Evolutionary conservation across 2,888 invertebrate genomes (phyloP), one percentile per base, ranked within the genome.

Genomic region (Agrotis clavis): DNA sequence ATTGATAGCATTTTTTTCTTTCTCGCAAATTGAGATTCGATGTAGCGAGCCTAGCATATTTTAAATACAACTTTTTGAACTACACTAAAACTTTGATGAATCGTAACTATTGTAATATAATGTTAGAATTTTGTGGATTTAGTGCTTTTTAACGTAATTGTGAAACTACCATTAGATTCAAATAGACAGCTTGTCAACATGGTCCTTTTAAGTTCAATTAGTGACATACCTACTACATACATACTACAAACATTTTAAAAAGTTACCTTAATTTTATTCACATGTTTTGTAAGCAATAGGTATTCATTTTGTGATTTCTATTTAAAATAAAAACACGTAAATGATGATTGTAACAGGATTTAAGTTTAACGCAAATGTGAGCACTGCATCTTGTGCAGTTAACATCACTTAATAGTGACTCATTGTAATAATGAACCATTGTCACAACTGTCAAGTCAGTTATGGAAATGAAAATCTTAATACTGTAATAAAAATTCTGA

Each of bases 401-500:
- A 66, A 60, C 67, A 64, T 54, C 35, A 60, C 18, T 77, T 35
- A 66, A 63, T 71, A 68, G 63, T 57, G 25, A 60, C 21, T 30
- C 61, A 63, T 59, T 68, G 48, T 67, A 65, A 56, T 72, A 77
- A 82, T 77, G 80, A 83, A 70, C 81, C 71, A 77, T 66, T 74
- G 79, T 82, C 74, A 81, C 73, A 79, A 83, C 80, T 82, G 86
- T 88, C 82, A 85, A 87, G 85, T 85, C 82, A 83, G 81, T 74
- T 81, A 79, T 83, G 79, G 69, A 77, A 86, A 88, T 85, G 71
- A 75, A 79, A 85, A 79, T 86, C 78, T 89, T 90, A 90, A 92
- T 89, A 89, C 78, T 79, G 89, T 84, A 90, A 92, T 91, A 92
- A 93, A 92, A 92, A 92, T 91, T 92, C 91, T 77, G 84, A 92